Base-by-base conservation (phyloP, 2,797 vertebrate species). In the Hyperoplus lanceolatus region DNA sequence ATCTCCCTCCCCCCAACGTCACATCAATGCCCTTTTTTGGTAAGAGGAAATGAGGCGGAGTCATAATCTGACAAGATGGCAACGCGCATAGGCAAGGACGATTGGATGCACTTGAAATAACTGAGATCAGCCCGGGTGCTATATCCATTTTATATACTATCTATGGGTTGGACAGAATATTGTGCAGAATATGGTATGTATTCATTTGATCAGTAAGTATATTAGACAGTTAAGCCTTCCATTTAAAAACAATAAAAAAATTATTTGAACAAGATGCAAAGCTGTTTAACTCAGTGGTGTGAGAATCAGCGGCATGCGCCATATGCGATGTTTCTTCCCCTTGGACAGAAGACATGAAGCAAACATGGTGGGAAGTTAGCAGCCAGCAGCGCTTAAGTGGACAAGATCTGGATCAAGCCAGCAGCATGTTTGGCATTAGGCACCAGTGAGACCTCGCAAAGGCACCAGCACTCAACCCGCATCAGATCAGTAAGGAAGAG, bases 381-480 rank as follows among this genome's bases (percentile, higher is more conserved):
- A 74, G 74, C 54, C 79, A 55, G 68, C 54, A 62, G 58, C 58
- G 49, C 21, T 39, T 76, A 64, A 61, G 61, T 56, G 39, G 15
- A 59, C 0, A 41, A 75, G 54, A 83, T 75, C 38, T 74, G 51
- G 69, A 77, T 49, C 6, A 61, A 53, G 78, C 81, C 76, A 60
- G 75, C 70, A 70, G 80, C 71, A 14, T 12, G 39, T 78, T 79
- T 82, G 79, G 66, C 74, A 67, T 64, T 9, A 53, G 77, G 18
- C 55, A 55, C 49, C 74, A 59, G 55, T 43, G 68, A 60, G 57
- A 57, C 57, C 66, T 63, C 29, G 55, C 80, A 83, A 82, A 79
- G 89, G 87, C 87, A 75, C 53, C 64, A 68, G 73, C 73, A 21
- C 80, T 82, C 79, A 78, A 53, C 60, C 49, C 8, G 16, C 64